Evolutionary conservation across 2,888 invertebrate genomes (phyloP), one percentile per base, ranked within the genome.

Genomic region (Spodoptera picta): DNA sequence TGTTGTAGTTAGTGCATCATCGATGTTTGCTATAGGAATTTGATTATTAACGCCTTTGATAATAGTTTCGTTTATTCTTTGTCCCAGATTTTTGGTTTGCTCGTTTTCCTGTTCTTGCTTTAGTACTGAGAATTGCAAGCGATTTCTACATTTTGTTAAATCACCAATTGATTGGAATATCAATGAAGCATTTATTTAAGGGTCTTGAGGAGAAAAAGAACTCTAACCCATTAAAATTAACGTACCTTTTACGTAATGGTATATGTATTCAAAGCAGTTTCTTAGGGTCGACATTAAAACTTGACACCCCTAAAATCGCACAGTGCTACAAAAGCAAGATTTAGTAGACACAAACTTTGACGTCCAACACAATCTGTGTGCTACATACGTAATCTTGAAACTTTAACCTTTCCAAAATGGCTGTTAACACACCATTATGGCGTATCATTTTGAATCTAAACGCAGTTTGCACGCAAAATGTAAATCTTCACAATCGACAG

Each of bases 391-490:
- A 75, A 63, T 66, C 43, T 57, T 60, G 72, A 53, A 12, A 70
- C 57, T 75, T 62, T 71, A 56, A 71, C 73, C 73, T 73, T 73
- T 67, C 60, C 49, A 60, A 73, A 73, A 67, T 56, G 57, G 58
- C 36, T 60, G 59, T 73, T 75, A 51, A 73, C 75, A 43, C 60
- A 64, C 65, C 59, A 66, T 65, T 73, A 74, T 49, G 54, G 70
- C 45, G 75, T 72, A 74, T 72, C 72, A 56, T 58, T 74, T 60
- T n/a, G 24, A 24, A 72, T 72, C 75, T 75, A 58, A 63, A 74
- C 64, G 42, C 55, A 50, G 70, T 60, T 70, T 65, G 67, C 62
- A 75, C 65, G 71, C 75, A 45, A 76, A 62, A 68, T 61, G 63
- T 72, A 64, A 75, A 75, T 78, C 79, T 68, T 46, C 12, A 60